Percentiles rank a stretch among this genome's conserved stretches.
phyloP scores from a whole-genome alignment of 2,113 vertebrate genomes.

The Ondatra zibethicus region DNA sequence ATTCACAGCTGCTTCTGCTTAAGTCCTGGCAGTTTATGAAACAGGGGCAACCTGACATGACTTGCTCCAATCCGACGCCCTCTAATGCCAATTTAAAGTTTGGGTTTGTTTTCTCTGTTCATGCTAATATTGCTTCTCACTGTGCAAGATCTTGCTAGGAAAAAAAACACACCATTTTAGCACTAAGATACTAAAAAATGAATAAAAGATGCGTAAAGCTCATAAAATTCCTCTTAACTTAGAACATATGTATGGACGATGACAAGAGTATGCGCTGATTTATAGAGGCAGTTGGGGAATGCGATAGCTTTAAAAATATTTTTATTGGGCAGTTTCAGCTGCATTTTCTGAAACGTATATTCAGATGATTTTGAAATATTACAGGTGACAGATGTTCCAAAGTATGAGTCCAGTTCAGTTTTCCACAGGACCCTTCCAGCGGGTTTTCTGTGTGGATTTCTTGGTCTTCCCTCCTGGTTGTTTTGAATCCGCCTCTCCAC shows the following conservation, averaged over 20 bases:
- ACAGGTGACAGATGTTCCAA: slow-evolving; percentile 33
- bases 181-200: slow-evolving; percentile 33
- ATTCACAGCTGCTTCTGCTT: neutral
- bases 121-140: neutral
- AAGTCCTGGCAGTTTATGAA: neutral
- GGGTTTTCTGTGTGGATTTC: neutral
- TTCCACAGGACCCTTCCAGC: slow-evolving; percentile 45
- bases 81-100: neutral
- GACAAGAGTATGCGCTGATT: neutral
- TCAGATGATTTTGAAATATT: slow-evolving; percentile 14
- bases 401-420: neutral
- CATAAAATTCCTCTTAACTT: slow-evolving; percentile 48
- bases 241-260: neutral
- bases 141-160: neutral
- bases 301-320: neutral
- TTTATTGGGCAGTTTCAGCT: neutral
- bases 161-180: slow-evolving; percentile 27
- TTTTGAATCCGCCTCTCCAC: neutral
- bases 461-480: neutral
- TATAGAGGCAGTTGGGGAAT: slow-evolving; percentile 3
- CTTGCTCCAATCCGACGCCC: neutral
- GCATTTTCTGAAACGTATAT: slow-evolving; percentile 24
- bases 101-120: neutral
- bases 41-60: neutral
- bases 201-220: slow-evolving; percentile 20